Evolutionary conservation across 2,113 vertebrate genomes (phyloP).

Genomic region (Melanerpes aurifrons): DNA sequence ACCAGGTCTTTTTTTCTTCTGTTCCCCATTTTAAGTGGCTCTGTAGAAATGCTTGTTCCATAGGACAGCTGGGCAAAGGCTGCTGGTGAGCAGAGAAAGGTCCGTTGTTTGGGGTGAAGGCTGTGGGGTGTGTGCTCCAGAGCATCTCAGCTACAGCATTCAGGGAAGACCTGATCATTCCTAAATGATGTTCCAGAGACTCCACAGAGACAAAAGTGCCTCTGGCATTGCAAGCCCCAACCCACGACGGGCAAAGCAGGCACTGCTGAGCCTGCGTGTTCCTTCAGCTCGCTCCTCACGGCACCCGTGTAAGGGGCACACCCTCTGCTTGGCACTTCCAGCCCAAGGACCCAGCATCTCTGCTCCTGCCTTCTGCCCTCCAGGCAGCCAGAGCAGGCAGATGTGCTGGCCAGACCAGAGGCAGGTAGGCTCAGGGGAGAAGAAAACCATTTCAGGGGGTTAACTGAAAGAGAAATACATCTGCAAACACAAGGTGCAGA

Average conservation of each 20-base stretch:
- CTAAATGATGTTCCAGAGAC: slow-evolving; percentile 15
- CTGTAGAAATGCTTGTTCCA: background rate
- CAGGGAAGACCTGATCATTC: background rate
- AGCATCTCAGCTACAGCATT: background rate
- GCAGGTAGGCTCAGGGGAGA: slow-evolving; percentile 9
- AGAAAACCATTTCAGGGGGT: slow-evolving; percentile 21
- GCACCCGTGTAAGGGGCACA: background rate
- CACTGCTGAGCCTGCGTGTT: background rate
- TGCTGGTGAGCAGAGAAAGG: background rate
- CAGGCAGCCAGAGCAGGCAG: background rate
- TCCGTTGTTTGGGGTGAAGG: background rate
- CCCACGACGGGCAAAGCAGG: slow-evolving; percentile 26
- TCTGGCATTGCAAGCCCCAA: slow-evolving; percentile 23
- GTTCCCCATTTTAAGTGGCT: background rate
- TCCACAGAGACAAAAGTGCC: background rate
- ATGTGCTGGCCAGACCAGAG: background rate
- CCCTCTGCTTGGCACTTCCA: slow-evolving; percentile 38
- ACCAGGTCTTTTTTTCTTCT: background rate
- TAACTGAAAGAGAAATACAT: slow-evolving; percentile 43
- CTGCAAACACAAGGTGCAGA: slow-evolving; percentile 11
- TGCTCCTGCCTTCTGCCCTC: background rate
- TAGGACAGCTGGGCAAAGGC: background rate
- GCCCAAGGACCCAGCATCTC: background rate
- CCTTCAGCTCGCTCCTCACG: background rate
- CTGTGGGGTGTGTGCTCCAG: background rate